phyloP scores from a whole-genome alignment of 2,888 invertebrate genomes.

The Melanostoma scalare region DNA sequence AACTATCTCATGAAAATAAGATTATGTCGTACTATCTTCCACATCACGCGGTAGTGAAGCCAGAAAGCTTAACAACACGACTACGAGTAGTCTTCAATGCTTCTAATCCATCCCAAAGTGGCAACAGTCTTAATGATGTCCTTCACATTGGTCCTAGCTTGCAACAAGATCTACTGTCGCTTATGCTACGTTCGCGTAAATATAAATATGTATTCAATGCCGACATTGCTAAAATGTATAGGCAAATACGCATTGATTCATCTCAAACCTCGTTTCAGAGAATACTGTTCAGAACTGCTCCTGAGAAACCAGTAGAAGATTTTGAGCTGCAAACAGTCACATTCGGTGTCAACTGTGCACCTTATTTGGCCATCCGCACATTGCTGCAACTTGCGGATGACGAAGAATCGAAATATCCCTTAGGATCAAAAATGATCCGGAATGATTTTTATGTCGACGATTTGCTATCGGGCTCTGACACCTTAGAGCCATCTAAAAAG shows the following conservation, averaged over 20 bases:
- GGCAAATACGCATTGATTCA: conserved; percentile 63
- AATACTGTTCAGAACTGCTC: conserved; percentile 59
- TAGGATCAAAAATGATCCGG: conserved; percentile 27
- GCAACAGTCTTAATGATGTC: conserved; percentile 54
- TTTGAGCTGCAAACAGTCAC: conserved; percentile 50
- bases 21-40: conserved; percentile 34
- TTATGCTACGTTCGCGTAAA: conserved; percentile 60
- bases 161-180: conserved; percentile 64
- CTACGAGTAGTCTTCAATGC: conserved; percentile 74
- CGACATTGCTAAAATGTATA: conserved; percentile 74
- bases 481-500: no score
- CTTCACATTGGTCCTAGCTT: conserved; percentile 71
- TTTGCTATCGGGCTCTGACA: no score
- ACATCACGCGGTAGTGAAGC: conserved; percentile 49
- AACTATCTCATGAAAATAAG: neutral
- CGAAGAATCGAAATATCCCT: neutral
- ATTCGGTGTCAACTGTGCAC: conserved; percentile 45
- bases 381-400: conserved; percentile 48
- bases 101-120: conserved; percentile 66
- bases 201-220: conserved; percentile 67
- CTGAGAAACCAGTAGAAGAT: conserved; percentile 18
- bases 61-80: conserved; percentile 66
- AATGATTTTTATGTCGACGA: no score
- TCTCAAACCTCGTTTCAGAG: conserved; percentile 65
- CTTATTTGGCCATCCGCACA: conserved; percentile 52